Percentiles rank a stretch among this genome's conserved stretches.
phyloP scores from a whole-genome alignment of 2,113 vertebrate species.

The Rhegmatorhina hoffmannsi region DNA sequence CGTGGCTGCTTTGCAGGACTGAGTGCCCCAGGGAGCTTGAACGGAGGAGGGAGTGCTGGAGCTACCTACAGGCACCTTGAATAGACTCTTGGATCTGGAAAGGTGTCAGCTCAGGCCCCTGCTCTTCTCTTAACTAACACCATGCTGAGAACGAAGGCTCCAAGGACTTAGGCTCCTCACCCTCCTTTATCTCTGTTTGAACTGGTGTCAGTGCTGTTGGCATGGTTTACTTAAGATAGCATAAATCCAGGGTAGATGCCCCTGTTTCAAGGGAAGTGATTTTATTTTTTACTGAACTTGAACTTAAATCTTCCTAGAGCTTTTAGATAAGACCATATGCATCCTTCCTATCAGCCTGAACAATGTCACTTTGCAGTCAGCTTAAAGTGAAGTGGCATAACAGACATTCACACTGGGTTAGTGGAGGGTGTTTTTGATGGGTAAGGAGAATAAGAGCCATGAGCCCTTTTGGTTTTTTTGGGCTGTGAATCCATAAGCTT shows the following conservation, averaged over 20 bases:
- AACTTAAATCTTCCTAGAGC: constrained; percentile 28
- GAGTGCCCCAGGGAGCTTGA: background rate
- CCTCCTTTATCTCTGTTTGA: constrained; percentile 3
- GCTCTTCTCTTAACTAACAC: background rate
- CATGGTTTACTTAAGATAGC: constrained; percentile 24
- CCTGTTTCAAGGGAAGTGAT: constrained; percentile 2
- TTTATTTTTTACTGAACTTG: constrained; percentile 19
- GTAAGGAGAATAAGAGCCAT: background rate
- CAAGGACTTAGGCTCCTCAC: background rate
- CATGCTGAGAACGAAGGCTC: background rate
- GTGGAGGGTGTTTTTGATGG: background rate
- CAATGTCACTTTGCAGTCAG: constrained; percentile 6
- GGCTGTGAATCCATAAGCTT: background rate
- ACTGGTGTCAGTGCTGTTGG: background rate
- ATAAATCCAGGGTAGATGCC: background rate
- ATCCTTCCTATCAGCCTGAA: background rate
- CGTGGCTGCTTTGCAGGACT: background rate
- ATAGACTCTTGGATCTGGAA: background rate
- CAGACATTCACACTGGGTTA: background rate
- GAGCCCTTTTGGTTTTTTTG: background rate
- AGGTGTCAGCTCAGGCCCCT: background rate
- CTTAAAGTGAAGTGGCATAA: background rate
- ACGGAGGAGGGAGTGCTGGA: background rate
- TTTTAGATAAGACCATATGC: background rate
- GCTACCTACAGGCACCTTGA: fast-evolving